Evolutionary conservation across 1,140 invertebrate genomes (phyloP), one percentile per base, ranked within the genome.

Genomic region (Bombus vancouverensis): DNA sequence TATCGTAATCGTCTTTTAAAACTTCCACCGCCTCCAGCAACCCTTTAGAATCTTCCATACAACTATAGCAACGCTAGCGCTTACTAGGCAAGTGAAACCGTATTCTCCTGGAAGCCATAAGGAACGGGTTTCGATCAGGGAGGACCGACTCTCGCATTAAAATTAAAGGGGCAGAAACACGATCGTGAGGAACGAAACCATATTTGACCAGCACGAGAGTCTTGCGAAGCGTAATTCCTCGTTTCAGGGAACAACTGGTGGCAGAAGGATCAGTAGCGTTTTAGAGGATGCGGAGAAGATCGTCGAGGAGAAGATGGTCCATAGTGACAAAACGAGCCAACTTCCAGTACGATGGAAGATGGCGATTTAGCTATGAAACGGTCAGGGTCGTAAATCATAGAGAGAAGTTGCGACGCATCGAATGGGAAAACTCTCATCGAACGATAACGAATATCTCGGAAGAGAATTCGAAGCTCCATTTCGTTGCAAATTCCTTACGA

Each of bases 341-440:
- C 42, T 86, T 86, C 34, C 66, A 32, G 25, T 12, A 59, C 53
- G 53, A 86, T 86, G 73, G 81, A 83, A 86, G 34, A 86, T 77
- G 73, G 74, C 42, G 66, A 86, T 83, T 83, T 77, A 75, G 12
- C 66, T 12, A 37, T 62, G 34, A 32, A 71, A 77, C 13, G 73
- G 15, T 25, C 32, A 18, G 22, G 39, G 59, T 83, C 85, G 65
- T 86, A 86, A 86, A 86, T 86, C 80, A 86, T 83, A 76, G 59
- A 62, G 59, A 62, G 28, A n/a, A 12, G 28, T 53, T 53, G 47
- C 18, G 47, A 53, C 47, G 18, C 47, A 53, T 53, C 18, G 47
- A 53, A 53, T 53, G 47, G 47, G 47, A 53, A 53, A 53, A 53
- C 47, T 53, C 47, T 53, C 5, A 53, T 53, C 47, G 47, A 53